phyloP scores from a whole-genome alignment of 2,797 vertebrate species.

The Crax fasciolata region DNA sequence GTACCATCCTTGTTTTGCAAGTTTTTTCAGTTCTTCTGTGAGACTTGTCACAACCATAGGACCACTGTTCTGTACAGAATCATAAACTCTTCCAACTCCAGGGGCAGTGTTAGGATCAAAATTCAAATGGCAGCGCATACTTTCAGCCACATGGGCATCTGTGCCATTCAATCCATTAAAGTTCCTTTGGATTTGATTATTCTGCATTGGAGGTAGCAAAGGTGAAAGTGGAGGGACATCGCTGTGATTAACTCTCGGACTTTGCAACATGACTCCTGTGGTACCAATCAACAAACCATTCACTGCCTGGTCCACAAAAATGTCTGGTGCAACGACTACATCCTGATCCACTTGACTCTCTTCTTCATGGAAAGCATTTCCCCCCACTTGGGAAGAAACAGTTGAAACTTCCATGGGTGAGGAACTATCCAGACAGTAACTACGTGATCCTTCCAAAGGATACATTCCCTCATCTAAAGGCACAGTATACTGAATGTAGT shows the following conservation, averaged over 20 bases:
- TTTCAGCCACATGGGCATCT: conserved; percentile 91
- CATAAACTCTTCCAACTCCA: conserved; percentile 95
- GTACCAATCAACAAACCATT: conserved; percentile 91
- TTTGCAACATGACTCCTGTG: conserved; percentile 91
- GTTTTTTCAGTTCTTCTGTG: conserved; percentile 97
- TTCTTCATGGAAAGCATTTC: conserved; percentile 85
- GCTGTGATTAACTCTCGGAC: conserved; percentile 84
- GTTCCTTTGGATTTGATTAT: conserved; percentile 91
- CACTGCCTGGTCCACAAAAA: conserved; percentile 92
- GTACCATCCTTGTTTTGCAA: conserved; percentile 98
- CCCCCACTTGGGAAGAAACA: conserved; percentile 84
- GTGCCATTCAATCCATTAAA: conserved; percentile 89
- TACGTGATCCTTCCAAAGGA: conserved; percentile 92
- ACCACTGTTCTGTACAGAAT: conserved; percentile 95
- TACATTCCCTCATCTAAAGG: conserved; percentile 99
- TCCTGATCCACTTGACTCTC: conserved; percentile 88
- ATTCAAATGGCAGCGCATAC: conserved; percentile 95
- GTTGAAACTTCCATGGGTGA: conserved; percentile 96
- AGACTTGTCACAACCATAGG: conserved; percentile 97
- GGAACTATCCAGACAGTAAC: conserved; percentile 92
- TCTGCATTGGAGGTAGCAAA: conserved; percentile 92
- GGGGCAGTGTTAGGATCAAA: conserved; percentile 96
- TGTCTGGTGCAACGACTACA: conserved; percentile 88
- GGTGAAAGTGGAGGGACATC: conserved; percentile 91
- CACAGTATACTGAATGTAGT: conserved; percentile 99